Conservation (phyloP, 2,888 invertebrate genomes). For the Brachyopa scutellaris region DNA sequence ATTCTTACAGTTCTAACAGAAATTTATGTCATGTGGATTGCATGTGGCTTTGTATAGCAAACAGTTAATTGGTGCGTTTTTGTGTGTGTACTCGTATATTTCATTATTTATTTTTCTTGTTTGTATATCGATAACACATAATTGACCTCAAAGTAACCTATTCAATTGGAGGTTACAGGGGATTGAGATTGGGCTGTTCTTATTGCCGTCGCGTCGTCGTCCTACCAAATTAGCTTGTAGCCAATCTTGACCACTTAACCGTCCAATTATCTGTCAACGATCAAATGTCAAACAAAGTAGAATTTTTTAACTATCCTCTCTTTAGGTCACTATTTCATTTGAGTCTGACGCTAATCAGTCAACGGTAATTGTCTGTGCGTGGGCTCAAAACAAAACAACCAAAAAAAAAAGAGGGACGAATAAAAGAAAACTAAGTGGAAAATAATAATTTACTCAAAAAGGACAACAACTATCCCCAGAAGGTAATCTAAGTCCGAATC, state of each 20-base stretch:
- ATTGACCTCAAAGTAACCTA: conserved; percentile 34
- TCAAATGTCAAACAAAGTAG: conserved; percentile 39
- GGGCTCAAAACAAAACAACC: background rate
- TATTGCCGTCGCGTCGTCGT: background rate
- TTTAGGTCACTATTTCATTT: conserved; percentile 40
- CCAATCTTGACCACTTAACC: conserved; percentile 12
- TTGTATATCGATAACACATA: conserved; percentile 49
- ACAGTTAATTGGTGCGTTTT: conserved; percentile 51
- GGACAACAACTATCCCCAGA: conserved; percentile 3
- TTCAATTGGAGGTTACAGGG: conserved; percentile 36
- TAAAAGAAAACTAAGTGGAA: conserved; percentile 41
- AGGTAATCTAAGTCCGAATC: conserved; percentile 2
- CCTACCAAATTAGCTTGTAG: background rate
- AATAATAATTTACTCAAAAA: conserved; percentile 51
- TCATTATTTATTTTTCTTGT: background rate
- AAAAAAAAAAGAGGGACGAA: conserved; percentile 6
- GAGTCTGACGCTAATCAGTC: conserved; percentile 49
- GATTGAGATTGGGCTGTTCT: background rate
- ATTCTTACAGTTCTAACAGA: background rate
- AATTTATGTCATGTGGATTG: background rate
- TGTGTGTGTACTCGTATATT: no score
- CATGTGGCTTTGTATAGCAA: conserved; percentile 18
- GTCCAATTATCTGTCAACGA: conserved; percentile 31
- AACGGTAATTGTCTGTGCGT: conserved; percentile 58
- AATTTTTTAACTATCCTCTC: background rate